These are phyloP conservation scores for Acridotheres tristis DNA, from an alignment of 2,797 vertebrate species.

Conservation along the genomic window DNA sequence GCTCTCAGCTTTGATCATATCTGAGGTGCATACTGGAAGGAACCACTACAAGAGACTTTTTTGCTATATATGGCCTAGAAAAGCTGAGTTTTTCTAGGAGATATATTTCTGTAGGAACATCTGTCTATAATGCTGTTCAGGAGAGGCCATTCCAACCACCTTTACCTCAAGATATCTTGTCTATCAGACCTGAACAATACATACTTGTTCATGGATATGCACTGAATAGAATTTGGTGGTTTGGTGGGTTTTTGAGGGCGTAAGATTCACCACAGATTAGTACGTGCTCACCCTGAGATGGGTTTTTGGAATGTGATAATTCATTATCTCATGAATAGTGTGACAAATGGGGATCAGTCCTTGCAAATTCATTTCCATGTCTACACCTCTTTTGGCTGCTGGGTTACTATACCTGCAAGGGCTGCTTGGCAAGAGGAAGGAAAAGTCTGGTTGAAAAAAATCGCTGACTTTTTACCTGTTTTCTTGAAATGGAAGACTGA, in stretches of 20 bases:
- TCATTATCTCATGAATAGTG: neutral
- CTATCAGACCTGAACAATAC: slow-evolving; percentile 39
- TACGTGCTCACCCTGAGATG: slow-evolving; percentile 2
- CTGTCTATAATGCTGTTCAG: neutral
- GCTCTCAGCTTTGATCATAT: neutral
- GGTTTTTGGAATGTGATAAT: slow-evolving; percentile 56
- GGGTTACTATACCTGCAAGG: neutral
- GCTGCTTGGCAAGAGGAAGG: neutral
- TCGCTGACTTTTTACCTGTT: neutral
- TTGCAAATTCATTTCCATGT: neutral
- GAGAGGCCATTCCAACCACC: neutral
- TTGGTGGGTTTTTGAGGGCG: neutral
- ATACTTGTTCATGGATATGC: neutral
- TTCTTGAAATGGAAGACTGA: neutral
- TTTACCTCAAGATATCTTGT: slow-evolving; percentile 6
- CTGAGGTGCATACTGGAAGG: neutral
- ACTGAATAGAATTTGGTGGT: slow-evolving; percentile 2
- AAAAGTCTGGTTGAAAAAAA: neutral
- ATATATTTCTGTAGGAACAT: neutral
- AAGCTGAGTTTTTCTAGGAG: neutral
- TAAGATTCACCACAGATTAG: slow-evolving; percentile 37
- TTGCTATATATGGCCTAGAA: neutral
- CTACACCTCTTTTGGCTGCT: neutral
- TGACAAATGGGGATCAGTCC: neutral
- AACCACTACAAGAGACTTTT: neutral